Conservation (phyloP, 92 coral and sea anemone genomes). For the Blastomussa wellsi region DNA sequence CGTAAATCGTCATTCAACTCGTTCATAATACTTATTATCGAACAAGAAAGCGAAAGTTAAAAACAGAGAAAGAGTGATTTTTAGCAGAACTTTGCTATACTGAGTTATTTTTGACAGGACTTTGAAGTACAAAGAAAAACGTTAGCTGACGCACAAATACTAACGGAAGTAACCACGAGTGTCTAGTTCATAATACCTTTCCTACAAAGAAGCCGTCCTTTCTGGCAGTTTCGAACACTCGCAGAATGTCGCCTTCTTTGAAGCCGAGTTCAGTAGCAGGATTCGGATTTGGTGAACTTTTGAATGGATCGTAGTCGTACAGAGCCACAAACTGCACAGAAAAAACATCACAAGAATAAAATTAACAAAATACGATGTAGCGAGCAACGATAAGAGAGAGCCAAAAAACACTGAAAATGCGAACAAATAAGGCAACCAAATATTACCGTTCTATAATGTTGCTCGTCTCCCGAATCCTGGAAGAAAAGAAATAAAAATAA, state of each 20-base stretch:
- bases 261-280: conserved; percentile 85
- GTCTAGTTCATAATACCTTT: conserved; percentile 39
- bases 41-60: too few relatives aligned
- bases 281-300: conserved; percentile 92
- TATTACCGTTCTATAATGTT: conserved; percentile 38
- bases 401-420: background rate
- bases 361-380: background rate
- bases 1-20: background rate
- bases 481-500: background rate
- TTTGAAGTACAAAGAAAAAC: too few relatives aligned
- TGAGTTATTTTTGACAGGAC: too few relatives aligned
- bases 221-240: conserved; percentile 82
- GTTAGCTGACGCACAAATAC: too few relatives aligned
- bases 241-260: conserved; percentile 90
- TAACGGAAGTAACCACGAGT: background rate
- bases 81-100: too few relatives aligned
- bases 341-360: background rate
- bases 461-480: conserved; percentile 36
- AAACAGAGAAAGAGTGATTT: too few relatives aligned
- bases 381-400: background rate
- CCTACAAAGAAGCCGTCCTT: conserved; percentile 91
- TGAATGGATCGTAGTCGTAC: conserved; percentile 88
- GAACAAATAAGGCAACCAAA: background rate
- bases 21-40: too few relatives aligned
- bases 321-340: conserved; percentile 76